A percentile compares a stretch with the other conserved stretches of the same genome.
These are phyloP conservation scores for Magallana gigas DNA, from an alignment of 1,140 invertebrate genomes.

Conservation along the genomic window DNA sequence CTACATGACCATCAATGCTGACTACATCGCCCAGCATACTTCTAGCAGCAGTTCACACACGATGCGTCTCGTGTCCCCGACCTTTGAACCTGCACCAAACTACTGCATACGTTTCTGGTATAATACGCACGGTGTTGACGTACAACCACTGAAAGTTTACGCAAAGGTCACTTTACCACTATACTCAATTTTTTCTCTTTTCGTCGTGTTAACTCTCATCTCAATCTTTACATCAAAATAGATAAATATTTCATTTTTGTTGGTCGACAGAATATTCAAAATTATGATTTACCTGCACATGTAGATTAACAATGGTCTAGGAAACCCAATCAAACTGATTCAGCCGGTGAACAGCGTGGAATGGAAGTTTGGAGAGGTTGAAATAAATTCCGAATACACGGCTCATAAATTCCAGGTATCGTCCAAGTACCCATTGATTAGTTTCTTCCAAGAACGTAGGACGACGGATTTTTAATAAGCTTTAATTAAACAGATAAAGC, in stretches of 20 bases:
- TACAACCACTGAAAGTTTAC: conserved; percentile 60
- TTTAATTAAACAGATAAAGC: too few relatives aligned
- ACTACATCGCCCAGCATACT: conserved; percentile 7
- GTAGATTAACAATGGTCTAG: conserved; percentile 50
- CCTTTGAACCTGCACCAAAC: conserved; percentile 47
- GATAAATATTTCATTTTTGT: neutral
- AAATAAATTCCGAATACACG: conserved; percentile 67
- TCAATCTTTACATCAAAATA: neutral
- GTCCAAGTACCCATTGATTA: neutral
- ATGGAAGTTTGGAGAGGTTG: conserved; percentile 65
- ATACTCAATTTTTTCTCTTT: neutral
- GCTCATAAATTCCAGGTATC: conserved; percentile 56
- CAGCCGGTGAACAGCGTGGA: conserved; percentile 40
- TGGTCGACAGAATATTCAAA: neutral
- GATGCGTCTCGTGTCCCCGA: conserved; percentile 54
- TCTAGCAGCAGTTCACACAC: neutral
- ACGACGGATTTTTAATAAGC: too few relatives aligned
- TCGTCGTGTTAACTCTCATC: neutral
- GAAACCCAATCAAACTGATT: conserved; percentile 60
- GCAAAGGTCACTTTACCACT: conserved; percentile 57
- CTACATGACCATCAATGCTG: conserved; percentile 60
- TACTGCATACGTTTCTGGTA: conserved; percentile 70
- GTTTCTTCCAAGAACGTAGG: neutral
- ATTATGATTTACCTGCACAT: neutral
- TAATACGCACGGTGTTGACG: conserved; percentile 62